Conservation (phyloP, 2,113 vertebrate species). For the Periophthalmus modestus region DNA sequence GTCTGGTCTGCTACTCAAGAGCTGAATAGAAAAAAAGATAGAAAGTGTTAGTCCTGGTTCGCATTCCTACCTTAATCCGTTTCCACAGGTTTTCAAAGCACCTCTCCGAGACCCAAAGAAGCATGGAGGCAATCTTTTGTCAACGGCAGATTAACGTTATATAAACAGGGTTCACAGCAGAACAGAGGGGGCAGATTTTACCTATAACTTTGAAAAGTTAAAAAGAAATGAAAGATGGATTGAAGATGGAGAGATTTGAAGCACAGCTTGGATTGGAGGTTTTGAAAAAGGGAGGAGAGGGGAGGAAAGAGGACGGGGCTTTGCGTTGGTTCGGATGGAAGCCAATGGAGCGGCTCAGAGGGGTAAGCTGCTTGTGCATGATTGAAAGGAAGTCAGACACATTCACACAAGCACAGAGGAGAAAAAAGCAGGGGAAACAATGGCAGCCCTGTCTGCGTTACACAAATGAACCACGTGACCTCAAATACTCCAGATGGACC, state of each 20-base stretch:
- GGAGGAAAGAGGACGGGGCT: constrained; percentile 21
- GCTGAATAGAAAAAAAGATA: constrained; percentile 39
- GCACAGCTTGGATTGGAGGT: constrained; percentile 51
- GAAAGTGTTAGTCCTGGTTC: constrained; percentile 56
- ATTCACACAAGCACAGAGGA: constrained; percentile 22
- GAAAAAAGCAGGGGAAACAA: constrained; percentile 30
- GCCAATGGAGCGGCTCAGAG: constrained; percentile 66
- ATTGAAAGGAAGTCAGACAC: constrained; percentile 54
- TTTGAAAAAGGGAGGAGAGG: constrained; percentile 20
- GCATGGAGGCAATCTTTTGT: constrained; percentile 64
- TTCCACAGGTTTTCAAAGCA: constrained; percentile 64
- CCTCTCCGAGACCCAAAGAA: constrained; percentile 56
- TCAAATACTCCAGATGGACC: background rate
- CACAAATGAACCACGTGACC: constrained; percentile 14
- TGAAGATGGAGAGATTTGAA: constrained; percentile 52
- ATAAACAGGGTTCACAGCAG: constrained; percentile 61
- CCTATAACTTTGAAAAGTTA: constrained; percentile 47
- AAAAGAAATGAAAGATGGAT: constrained; percentile 49
- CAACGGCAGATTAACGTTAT: constrained; percentile 68
- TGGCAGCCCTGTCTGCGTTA: constrained; percentile 14
- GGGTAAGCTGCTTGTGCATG: constrained; percentile 68
- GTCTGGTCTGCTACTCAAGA: constrained; percentile 54
- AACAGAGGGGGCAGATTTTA: constrained; percentile 27
- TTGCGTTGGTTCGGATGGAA: constrained; percentile 57
- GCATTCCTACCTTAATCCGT: constrained; percentile 73